phyloP scores from a whole-genome alignment of 1,140 invertebrate species.

The Drosophila santomea region DNA sequence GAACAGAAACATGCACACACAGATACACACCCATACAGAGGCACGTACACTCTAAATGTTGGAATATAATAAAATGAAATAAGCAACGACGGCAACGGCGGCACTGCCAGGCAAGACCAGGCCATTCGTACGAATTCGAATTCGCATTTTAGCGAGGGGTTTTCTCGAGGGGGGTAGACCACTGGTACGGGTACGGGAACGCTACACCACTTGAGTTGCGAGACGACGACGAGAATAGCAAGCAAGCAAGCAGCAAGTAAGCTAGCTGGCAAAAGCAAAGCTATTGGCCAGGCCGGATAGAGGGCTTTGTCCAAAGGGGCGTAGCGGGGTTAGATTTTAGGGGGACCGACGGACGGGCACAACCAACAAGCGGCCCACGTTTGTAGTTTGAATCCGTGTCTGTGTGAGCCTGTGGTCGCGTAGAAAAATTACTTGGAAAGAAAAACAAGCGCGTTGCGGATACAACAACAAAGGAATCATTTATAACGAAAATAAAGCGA shows the following conservation, averaged over 20 bases:
- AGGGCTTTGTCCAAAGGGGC: constrained; percentile 53
- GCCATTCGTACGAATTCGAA: constrained; percentile 57
- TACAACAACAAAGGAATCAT: constrained; percentile 75
- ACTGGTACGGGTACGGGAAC: too few relatives aligned
- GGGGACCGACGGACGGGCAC: neutral
- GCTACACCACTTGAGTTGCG: constrained; percentile 59
- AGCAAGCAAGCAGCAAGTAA: constrained; percentile 36
- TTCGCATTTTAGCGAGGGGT: constrained; percentile 35
- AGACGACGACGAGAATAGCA: constrained; percentile 81
- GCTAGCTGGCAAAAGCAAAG: constrained; percentile 41
- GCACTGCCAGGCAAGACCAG: constrained; percentile 20
- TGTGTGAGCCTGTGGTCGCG: constrained; percentile 50
- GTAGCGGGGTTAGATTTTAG: neutral
- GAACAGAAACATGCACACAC: constrained; percentile 72
- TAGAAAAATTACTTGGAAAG: constrained; percentile 77
- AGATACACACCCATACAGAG: constrained; percentile 40
- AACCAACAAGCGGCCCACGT: constrained; percentile 61
- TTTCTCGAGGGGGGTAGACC: neutral
- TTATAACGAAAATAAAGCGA: constrained; percentile 64
- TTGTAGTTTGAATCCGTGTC: constrained; percentile 40
- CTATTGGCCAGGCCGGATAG: constrained; percentile 61
- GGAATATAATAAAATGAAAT: constrained; percentile 78
- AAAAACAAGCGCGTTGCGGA: constrained; percentile 63
- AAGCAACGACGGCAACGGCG: constrained; percentile 46
- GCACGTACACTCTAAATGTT: constrained; percentile 55